phyloP scores from a whole-genome alignment of 2,888 invertebrate species.

The Lagria hirta region DNA sequence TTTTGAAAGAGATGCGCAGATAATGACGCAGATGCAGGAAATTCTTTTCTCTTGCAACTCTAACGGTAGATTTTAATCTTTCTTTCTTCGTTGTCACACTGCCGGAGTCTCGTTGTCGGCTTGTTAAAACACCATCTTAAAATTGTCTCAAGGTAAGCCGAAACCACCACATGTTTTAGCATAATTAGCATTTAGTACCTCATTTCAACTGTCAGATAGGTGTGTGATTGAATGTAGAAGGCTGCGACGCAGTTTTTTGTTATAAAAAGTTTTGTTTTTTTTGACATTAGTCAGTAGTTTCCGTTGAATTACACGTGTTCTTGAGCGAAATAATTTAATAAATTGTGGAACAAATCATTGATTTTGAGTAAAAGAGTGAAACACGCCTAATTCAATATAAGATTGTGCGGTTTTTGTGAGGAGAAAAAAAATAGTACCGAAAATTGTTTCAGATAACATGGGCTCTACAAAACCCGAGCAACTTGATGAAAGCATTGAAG shows the following conservation, averaged over 20 bases:
- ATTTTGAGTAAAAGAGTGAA: background rate
- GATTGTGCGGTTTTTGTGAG: slow-evolving; percentile 2
- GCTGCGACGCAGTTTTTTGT: slow-evolving; percentile 24
- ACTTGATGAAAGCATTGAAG: slow-evolving; percentile 65
- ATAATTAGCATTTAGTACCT: slow-evolving; percentile 3
- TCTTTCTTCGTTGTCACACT: slow-evolving; percentile 24
- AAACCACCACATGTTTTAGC: slow-evolving; percentile 3
- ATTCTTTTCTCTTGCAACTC: slow-evolving; percentile 11
- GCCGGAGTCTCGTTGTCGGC: slow-evolving; percentile 17
- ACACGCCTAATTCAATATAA: background rate
- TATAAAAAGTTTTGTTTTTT: slow-evolving; percentile 13
- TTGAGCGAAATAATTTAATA: slow-evolving; percentile 5
- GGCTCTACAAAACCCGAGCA: slow-evolving; percentile 65
- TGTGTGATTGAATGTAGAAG: slow-evolving; percentile 11
- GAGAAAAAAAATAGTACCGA: slow-evolving; percentile 3
- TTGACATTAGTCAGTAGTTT: slow-evolving; percentile 17
- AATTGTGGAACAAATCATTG: background rate
- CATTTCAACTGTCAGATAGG: background rate
- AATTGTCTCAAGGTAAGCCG: slow-evolving; percentile 4
- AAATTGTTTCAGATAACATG: slow-evolving; percentile 57
- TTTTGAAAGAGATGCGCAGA: slow-evolving; percentile 12
- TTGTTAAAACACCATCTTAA: slow-evolving; percentile 20
- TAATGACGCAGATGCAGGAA: slow-evolving; percentile 16
- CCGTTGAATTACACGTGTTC: slow-evolving; percentile 23
- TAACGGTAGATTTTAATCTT: slow-evolving; percentile 19